Base-by-base conservation (phyloP, 2,113 vertebrate genomes). In the Trematocara unimaculatum region DNA sequence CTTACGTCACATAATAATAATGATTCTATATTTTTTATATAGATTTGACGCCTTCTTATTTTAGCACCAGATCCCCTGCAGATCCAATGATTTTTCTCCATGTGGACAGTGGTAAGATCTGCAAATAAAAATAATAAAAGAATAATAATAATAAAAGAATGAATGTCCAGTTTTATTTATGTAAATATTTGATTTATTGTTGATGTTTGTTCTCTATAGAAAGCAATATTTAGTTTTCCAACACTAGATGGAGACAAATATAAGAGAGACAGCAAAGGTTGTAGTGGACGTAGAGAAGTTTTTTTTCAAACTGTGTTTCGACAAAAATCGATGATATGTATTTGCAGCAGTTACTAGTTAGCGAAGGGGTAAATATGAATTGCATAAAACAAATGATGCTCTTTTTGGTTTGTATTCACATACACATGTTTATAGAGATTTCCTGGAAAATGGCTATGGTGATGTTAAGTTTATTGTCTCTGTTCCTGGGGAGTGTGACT, bases 401-500 rank as follows among this genome's bases (percentile, higher is more conserved):
- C 15, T 58, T 13, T 4, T 80, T 79, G 23, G 62, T 81, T 49
- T 86, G 9, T 4, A 35, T 62, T 35, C 9, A 62, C 31, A 35
- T 62, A 1, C 29, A 8, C 7, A 38, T 88, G 15, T 90, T 35
- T 29, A 5, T n/a, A 98, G 97, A 97, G 17, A 96, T 96, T 47
- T 96, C 95, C 87, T 98, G 97, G 97, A 98, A 97, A 92, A 97
- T 97, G 0, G 96, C 96, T 62, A 97, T 98, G 97, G 84, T 98
- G 90, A 94, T 97, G 17, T 94, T 98, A 31, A 97, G 97, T 54
- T 97, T 96, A n/a, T 74, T 98, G 93, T 97, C 97, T 47, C 95
- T 98, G 82, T 91, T 97, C 47, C 90, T 98, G 85, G 97, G 97
- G 13, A 90, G 96, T 85, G 95, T 96, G 67, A 97, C 98, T 79